Evolutionary conservation across 2,797 vertebrate genomes (phyloP), one percentile per base, ranked within the genome.

Genomic region (Thunnus albacares): DNA sequence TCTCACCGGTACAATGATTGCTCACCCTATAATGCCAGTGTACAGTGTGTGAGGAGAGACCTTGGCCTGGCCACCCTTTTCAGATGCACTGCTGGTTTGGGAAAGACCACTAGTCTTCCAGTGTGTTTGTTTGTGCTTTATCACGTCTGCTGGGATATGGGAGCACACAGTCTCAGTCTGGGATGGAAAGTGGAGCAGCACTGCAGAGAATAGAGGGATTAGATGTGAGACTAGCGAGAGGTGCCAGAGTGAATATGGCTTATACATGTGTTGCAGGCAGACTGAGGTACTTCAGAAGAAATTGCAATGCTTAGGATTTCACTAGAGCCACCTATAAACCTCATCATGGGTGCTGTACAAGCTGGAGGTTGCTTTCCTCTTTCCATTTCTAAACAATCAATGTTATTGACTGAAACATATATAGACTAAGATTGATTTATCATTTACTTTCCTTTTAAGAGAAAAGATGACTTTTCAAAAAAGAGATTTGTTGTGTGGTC

Each of bases 141-240:
- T 82, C 62, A 20, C 59, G 71, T 85, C 75, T 75, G 72, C 59
- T 64, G 73, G 79, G 72, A 79, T 74, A 41, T 20, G 63, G 7
- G 63, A 80, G 77, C 68, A 67, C 82, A 81, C 71, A 70, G 45
- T 76, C 77, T 80, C 68, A n/a, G 77, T 62, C 81, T 80, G 77
- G 59, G 56, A 62, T 18, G 64, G 76, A 86, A 91, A 91, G 33
- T 90, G 77, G 89, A 89, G 87, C 89, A 88, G 49, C 82, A 85
- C 91, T 88, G 87, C 80, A 84, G 89, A 91, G 85, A 90, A 88
- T 79, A 84, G 79, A 82, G 67, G 86, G 87, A 91, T 93, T 91
- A 88, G 80, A 81, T 69, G 66, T 59, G 63, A 85, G 79, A 76
- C 75, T 58, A 75, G 78, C 60, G 65, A 75, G 81, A 87, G 12